Conservation (phyloP, 2,113 vertebrate genomes). For the Caranx melampygus region DNA sequence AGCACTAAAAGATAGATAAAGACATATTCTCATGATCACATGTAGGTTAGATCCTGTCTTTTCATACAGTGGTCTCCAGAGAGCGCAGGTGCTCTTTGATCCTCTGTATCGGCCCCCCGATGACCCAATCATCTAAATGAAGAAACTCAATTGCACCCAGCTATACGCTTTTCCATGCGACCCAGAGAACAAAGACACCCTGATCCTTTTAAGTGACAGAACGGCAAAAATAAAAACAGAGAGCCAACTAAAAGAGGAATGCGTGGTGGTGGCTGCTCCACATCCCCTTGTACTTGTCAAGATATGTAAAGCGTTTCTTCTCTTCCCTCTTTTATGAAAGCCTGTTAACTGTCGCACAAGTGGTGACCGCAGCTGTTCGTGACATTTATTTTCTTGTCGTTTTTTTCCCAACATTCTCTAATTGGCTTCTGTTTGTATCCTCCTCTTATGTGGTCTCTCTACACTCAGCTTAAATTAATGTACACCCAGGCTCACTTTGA, state of each 20-base stretch:
- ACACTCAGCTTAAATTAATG: constrained; percentile 70
- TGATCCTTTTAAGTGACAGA: constrained; percentile 70
- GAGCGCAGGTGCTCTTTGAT: constrained; percentile 58
- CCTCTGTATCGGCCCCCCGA: constrained; percentile 8
- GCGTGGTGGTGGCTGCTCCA: constrained; percentile 60
- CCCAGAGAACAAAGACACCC: constrained; percentile 70
- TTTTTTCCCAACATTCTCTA: constrained; percentile 65
- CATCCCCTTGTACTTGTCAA: constrained; percentile 76
- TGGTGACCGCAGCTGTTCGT: constrained; percentile 76
- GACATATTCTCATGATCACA: constrained; percentile 9
- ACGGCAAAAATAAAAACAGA: constrained; percentile 61
- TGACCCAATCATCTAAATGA: constrained; percentile 6
- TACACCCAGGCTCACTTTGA: constrained; percentile 44
- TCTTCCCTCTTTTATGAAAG: constrained; percentile 72
- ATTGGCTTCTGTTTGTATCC: constrained; percentile 77
- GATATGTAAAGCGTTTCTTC: constrained; percentile 66
- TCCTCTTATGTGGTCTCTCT: constrained; percentile 80
- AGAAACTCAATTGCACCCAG: constrained; percentile 48
- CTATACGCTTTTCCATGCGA: constrained; percentile 51
- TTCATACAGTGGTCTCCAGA: constrained; percentile 3
- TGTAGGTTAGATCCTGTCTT: background rate
- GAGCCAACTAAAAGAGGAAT: constrained; percentile 62
- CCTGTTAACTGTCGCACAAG: constrained; percentile 76
- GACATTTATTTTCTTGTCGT: constrained; percentile 76
- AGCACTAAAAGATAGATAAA: constrained; percentile 1